A percentile compares a stretch with the other conserved stretches of the same genome.
Evolutionary conservation across 2,888 invertebrate species (phyloP).

Genomic region (Melanophora roralis): DNA sequence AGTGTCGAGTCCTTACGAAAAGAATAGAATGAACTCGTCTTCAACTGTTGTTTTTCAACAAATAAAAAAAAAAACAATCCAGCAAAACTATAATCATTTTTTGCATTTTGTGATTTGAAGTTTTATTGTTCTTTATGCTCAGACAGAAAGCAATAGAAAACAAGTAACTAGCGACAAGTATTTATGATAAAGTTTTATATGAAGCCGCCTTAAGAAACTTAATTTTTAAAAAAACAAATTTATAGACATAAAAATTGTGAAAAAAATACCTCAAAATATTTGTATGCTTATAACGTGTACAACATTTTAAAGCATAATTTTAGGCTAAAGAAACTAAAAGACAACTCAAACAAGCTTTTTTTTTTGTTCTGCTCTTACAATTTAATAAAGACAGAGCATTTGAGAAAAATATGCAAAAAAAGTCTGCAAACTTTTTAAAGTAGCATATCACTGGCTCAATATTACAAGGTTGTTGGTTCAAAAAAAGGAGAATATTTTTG

Average conservation of each 20-base stretch:
- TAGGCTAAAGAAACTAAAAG: constrained; percentile 49
- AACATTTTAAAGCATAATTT: constrained; percentile 55
- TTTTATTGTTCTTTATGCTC: constrained; percentile 52
- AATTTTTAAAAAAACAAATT: background rate
- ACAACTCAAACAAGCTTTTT: constrained; percentile 32
- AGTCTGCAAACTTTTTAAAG: too few relatives aligned
- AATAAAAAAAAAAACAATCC: background rate
- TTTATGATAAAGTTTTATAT: background rate
- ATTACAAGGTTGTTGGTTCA: too few relatives aligned
- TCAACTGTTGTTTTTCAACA: background rate
- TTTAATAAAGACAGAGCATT: constrained; percentile 42
- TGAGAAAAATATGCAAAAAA: constrained; percentile 35
- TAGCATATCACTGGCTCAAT: too few relatives aligned
- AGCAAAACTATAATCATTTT: constrained; percentile 56
- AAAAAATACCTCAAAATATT: constrained; percentile 42
- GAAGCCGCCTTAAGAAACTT: background rate
- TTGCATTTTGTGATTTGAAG: constrained; percentile 60
- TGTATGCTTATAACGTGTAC: constrained; percentile 57
- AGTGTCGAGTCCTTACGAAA: too few relatives aligned
- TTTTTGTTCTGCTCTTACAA: background rate
- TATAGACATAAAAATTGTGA: background rate
- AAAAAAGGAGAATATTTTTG: too few relatives aligned
- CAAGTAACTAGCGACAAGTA: background rate
- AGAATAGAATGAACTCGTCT: too few relatives aligned
- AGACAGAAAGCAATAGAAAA: background rate